phyloP scores from a whole-genome alignment of 2,888 invertebrate genomes.

The Caradrina kadenii region DNA sequence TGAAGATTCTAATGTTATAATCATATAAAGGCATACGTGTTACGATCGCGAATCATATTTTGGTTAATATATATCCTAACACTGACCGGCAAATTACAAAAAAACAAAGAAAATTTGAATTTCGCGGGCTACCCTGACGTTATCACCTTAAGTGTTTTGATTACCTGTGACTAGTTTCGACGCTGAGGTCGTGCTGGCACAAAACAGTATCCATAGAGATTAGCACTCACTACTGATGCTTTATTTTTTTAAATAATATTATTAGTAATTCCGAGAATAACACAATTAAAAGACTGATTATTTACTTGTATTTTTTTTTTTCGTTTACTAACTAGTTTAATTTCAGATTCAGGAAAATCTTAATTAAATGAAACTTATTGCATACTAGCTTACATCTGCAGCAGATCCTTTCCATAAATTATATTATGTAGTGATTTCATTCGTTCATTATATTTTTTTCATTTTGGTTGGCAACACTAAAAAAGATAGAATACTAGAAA shows the following conservation, averaged over 20 bases:
- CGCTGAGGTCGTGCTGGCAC: constrained; percentile 35
- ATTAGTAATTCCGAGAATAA: constrained; percentile 30
- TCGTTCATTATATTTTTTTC: constrained; percentile 26
- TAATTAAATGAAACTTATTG: constrained; percentile 26
- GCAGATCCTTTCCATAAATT: constrained; percentile 30
- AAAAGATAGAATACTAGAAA: constrained; percentile 28
- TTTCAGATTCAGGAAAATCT: constrained; percentile 26
- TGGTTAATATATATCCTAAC: constrained; percentile 30
- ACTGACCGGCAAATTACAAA: constrained; percentile 31
- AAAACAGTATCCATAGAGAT: constrained; percentile 29
- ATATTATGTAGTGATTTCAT: constrained; percentile 26
- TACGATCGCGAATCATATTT: constrained; percentile 37
- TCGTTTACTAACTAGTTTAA: constrained; percentile 30
- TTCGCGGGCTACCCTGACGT: constrained; percentile 13
- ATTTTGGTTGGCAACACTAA: constrained; percentile 28
- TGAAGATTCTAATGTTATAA: constrained; percentile 37
- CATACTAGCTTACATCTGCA: constrained; percentile 28
- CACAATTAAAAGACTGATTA: constrained; percentile 44
- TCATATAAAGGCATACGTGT: constrained; percentile 33
- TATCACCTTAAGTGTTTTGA: constrained; percentile 35
- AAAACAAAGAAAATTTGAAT: constrained; percentile 30
- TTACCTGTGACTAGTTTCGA: constrained; percentile 38
- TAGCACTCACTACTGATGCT: constrained; percentile 31
- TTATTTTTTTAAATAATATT: constrained; percentile 28
- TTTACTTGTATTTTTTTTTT: constrained; percentile 36